phyloP scores from a whole-genome alignment of 2,113 vertebrate species.

The human region DNA sequence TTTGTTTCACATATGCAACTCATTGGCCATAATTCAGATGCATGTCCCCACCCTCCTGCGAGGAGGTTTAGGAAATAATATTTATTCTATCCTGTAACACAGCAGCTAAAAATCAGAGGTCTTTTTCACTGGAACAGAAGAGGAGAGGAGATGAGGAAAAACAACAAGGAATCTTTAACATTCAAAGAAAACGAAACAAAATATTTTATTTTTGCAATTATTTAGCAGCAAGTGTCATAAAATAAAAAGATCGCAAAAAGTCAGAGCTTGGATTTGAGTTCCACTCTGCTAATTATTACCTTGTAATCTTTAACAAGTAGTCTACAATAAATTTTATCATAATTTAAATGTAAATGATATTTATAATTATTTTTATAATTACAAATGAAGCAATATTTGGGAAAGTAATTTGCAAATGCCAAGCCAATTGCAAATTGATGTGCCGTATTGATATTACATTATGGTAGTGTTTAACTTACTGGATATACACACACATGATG shows the following conservation, averaged over 20 bases:
- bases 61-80: neutral
- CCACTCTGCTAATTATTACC: neutral
- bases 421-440: neutral
- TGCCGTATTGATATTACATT: neutral
- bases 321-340: neutral
- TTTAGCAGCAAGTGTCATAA: neutral
- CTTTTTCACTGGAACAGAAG: neutral
- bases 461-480: neutral
- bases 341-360: neutral
- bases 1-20: neutral
- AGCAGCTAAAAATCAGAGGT: neutral
- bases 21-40: neutral
- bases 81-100: neutral
- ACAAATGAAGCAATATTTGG: neutral
- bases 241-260: neutral
- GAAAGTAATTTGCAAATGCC: neutral
- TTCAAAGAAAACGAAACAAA: neutral
- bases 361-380: neutral
- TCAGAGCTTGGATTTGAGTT: neutral
- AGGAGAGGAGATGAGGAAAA: neutral
- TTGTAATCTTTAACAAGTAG: neutral
- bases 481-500: neutral
- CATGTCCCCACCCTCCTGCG: neutral
- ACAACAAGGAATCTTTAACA: too few relatives aligned
- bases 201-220: neutral